A percentile compares a stretch with the other conserved stretches of the same genome.
These are phyloP conservation scores for Cheumatopsyche charites DNA, from an alignment of 1,140 invertebrate species.

Conservation along the genomic window DNA sequence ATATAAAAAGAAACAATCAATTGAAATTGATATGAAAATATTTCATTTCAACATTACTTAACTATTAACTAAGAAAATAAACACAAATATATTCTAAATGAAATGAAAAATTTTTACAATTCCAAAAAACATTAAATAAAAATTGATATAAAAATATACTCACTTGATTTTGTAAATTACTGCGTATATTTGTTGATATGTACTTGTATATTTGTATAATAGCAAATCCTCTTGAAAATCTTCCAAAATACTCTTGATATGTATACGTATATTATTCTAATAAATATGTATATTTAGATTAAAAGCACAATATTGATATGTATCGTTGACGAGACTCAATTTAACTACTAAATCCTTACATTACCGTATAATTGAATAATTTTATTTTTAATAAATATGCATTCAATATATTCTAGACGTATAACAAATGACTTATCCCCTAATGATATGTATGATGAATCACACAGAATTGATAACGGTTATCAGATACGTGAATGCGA, in stretches of 20 bases:
- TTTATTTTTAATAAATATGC: too few species aligned
- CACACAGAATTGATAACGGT: not conserved
- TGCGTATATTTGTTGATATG: slow-evolving; percentile 1
- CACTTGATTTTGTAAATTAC: slow-evolving; percentile 8
- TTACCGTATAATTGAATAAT: not conserved
- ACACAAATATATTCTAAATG: not conserved
- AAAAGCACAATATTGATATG: slow-evolving; percentile 23
- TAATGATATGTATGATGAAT: slow-evolving; percentile 21
- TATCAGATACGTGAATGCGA: not conserved
- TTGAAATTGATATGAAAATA: too few species aligned
- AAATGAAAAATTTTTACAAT: not conserved
- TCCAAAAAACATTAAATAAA: not conserved
- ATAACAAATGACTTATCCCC: not conserved
- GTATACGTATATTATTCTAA: slow-evolving; percentile 3
- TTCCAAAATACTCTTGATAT: slow-evolving; percentile 11
- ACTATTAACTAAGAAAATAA: too few species aligned
- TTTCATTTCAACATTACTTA: too few species aligned
- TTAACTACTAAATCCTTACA: slow-evolving; percentile 2
- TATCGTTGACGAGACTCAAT: slow-evolving; percentile 12
- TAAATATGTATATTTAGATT: slow-evolving; percentile 4
- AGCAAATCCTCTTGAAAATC: not conserved
- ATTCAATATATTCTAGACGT: too few species aligned
- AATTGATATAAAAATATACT: not conserved
- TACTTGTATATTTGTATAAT: not conserved
- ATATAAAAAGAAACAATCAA: too few species aligned